phyloP scores from a whole-genome alignment of 2,113 vertebrate species.

The Myodes glareolus region DNA sequence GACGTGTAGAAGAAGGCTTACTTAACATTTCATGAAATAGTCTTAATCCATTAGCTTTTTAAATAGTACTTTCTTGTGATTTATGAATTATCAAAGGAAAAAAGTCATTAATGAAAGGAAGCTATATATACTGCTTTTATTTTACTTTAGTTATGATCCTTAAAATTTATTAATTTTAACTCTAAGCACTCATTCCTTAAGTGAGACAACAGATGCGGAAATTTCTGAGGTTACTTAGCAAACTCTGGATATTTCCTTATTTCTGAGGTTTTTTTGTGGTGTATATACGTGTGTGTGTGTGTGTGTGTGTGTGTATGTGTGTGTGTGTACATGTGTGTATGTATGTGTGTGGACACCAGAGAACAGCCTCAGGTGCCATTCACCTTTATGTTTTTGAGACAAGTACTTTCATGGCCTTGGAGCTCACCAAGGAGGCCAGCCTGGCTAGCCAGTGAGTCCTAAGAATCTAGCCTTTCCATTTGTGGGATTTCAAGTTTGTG shows the following conservation, averaged over 20 bases:
- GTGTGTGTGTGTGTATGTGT: neutral
- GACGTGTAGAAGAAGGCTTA: neutral
- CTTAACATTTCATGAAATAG: neutral
- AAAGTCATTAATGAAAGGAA: neutral
- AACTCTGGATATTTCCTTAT: neutral
- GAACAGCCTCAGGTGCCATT: neutral
- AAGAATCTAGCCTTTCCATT: neutral
- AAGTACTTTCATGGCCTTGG: neutral
- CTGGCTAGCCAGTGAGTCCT: neutral
- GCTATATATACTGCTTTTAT: neutral
- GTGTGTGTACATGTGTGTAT: neutral
- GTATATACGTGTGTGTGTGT: neutral
- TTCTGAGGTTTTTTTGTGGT: neutral
- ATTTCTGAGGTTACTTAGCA: neutral
- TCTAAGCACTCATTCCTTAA: neutral
- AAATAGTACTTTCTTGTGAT: neutral
- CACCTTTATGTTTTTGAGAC: neutral
- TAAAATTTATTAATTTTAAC: neutral
- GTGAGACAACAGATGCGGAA: neutral
- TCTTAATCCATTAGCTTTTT: neutral
- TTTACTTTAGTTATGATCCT: constrained; percentile 24
- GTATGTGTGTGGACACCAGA: neutral
- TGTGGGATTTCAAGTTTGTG: neutral
- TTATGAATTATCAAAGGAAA: constrained; percentile 42
- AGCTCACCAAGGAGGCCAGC: neutral